Evolutionary conservation across 2,797 vertebrate species (phyloP).

Genomic region (Coluber constrictor): DNA sequence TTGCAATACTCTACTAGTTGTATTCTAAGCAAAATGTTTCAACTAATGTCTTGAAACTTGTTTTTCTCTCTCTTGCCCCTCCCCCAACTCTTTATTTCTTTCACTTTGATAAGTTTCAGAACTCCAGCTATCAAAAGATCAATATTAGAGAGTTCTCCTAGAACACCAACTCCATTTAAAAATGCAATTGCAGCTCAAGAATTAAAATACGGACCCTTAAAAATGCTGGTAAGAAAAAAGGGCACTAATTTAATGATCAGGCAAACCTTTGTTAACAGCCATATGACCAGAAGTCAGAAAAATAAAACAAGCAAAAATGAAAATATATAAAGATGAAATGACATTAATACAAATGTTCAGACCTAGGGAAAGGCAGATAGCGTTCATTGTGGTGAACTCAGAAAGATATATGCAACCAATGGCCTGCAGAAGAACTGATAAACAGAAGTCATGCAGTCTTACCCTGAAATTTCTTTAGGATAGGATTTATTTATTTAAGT

Average conservation of each 20-base stretch:
- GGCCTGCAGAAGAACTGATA: background rate
- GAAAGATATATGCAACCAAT: background rate
- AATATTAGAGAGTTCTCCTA: slow-evolving; percentile 89
- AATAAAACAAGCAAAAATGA: background rate
- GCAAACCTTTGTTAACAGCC: background rate
- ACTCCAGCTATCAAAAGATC: slow-evolving; percentile 91
- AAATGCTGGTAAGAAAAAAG: slow-evolving; percentile 84
- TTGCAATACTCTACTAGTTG: background rate
- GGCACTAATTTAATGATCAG: slow-evolving; percentile 33
- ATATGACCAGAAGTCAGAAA: background rate
- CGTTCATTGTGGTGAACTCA: background rate
- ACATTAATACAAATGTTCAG: background rate
- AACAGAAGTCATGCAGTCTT: background rate
- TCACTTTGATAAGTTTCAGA: slow-evolving; percentile 80
- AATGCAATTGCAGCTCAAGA: slow-evolving; percentile 85
- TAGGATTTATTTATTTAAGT: background rate
- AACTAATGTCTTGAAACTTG: slow-evolving; percentile 23
- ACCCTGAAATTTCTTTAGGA: background rate
- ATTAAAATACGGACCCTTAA: slow-evolving; percentile 88
- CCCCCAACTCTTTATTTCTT: slow-evolving; percentile 32
- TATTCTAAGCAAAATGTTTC: slow-evolving; percentile 30
- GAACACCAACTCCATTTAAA: slow-evolving; percentile 93
- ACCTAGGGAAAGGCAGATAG: background rate
- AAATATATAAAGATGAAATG: background rate
- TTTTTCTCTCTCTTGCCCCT: slow-evolving; percentile 44